Evolutionary conservation across 2,113 vertebrate species (phyloP), one percentile per base, ranked within the genome.

Genomic region (Callipepla californica): DNA sequence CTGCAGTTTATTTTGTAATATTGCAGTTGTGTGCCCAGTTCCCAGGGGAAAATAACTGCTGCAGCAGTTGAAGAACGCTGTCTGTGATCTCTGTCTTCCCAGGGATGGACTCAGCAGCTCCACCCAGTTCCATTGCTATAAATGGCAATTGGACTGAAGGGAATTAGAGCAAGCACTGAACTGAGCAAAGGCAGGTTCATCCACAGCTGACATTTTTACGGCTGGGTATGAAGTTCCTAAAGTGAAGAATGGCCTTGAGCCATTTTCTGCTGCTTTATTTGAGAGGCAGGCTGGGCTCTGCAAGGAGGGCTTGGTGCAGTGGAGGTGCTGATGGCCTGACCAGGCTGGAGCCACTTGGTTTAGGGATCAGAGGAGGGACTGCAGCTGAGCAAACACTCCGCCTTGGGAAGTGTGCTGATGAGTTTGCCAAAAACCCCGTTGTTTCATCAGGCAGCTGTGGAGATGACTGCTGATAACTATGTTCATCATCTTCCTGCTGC

Each of bases 81-180:
- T 42, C 76, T 88, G 73, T 90, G 82, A 90, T 95, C 91, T 86
- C 82, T 57, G 48, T 4, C 91, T 94, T 96, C 94, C 87, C 90
- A 94, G 92, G 79, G 85, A 75, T 1, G 20, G 76, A 42, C 21
- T 63, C 23, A 10, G 32, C 19, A 40, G 68, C 80, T 96, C 85
- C 90, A 93, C 93, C 87, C 87, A 91, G 72, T 51, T 32, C 73
- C n/a, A 34, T 68, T 1, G 0, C 93, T 95, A 84, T 81, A 93
- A 94, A 94, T 94, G 76, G 76, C 85, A 80, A 34, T 94, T 81
- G 44, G 44, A 66, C 87, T 94, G 83, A 1, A 19, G 93, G 92
- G 90, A 88, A 79, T 93, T 95, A 47, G 9, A 84, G 62, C 82
- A 53, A 62, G 78, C 65, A 65, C 3, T 0, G 1, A 63, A 36